phyloP scores from a whole-genome alignment of 2,113 vertebrate genomes.

The Sapayoa aenigma region DNA sequence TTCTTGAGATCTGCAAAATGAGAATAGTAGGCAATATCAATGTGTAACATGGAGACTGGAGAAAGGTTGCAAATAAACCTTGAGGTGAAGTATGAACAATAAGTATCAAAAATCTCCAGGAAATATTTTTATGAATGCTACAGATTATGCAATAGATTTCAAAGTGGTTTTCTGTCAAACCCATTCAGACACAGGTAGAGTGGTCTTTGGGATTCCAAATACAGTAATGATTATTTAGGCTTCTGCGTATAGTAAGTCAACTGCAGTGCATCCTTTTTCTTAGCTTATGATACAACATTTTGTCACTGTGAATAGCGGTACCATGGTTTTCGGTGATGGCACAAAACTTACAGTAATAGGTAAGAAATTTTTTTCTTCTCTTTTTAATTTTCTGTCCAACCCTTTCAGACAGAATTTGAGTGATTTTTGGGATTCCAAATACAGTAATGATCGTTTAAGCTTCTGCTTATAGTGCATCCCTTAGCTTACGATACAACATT shows the following conservation, averaged over 20 bases:
- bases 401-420: not conserved
- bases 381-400: not conserved
- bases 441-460: not conserved
- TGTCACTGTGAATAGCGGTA: conserved; percentile 23
- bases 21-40: not conserved
- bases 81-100: not conserved
- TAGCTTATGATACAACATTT: not conserved
- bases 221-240: not conserved
- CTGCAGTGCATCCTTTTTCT: not conserved
- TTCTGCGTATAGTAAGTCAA: not conserved
- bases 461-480: not conserved
- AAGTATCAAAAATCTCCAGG: not conserved
- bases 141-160: not conserved
- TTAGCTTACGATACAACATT: not conserved
- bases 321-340: conserved; percentile 70
- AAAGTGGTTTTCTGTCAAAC: not conserved
- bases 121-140: not conserved
- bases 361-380: conserved; percentile 57
- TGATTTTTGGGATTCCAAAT: not conserved
- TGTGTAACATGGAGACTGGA: not conserved
- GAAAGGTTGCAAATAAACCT: not conserved
- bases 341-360: conserved; percentile 79
- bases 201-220: not conserved
- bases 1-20: not conserved
- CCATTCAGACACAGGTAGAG: not conserved